Evolutionary conservation across 2,113 vertebrate genomes (phyloP).

Genomic region (Odocoileus virginianus): DNA sequence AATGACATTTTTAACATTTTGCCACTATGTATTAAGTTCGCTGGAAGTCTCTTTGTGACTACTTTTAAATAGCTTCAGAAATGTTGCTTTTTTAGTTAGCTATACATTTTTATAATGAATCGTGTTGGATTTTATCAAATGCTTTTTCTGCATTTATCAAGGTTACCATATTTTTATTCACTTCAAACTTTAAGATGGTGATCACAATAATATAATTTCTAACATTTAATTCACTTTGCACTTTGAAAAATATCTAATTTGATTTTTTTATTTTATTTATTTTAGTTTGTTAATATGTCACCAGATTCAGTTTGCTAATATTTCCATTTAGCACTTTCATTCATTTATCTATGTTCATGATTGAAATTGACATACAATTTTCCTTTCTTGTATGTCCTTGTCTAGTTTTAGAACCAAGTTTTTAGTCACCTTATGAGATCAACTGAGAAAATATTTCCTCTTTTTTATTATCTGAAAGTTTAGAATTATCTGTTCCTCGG

Average conservation of each 20-base stretch:
- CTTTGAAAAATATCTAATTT: background rate
- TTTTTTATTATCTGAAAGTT: background rate
- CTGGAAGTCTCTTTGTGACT: background rate
- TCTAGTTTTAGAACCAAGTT: background rate
- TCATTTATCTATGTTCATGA: background rate
- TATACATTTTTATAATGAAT: background rate
- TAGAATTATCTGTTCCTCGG: background rate
- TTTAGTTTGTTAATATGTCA: background rate
- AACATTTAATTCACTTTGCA: background rate
- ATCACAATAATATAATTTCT: background rate
- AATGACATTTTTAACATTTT: background rate
- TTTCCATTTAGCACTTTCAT: background rate
- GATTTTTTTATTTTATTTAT: background rate
- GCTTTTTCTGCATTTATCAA: background rate
- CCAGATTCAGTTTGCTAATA: background rate
- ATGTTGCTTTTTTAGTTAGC: background rate
- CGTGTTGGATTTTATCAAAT: background rate
- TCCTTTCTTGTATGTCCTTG: background rate
- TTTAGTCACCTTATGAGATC: background rate
- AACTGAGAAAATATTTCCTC: background rate
- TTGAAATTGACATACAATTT: background rate
- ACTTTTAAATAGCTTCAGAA: background rate
- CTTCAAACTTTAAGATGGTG: background rate
- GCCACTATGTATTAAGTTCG: background rate
- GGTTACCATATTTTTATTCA: background rate